A percentile compares a stretch with the other conserved stretches of the same genome.
Evolutionary conservation across 1,140 invertebrate genomes (phyloP).

Genomic region (Elymnias hypermnestra): DNA sequence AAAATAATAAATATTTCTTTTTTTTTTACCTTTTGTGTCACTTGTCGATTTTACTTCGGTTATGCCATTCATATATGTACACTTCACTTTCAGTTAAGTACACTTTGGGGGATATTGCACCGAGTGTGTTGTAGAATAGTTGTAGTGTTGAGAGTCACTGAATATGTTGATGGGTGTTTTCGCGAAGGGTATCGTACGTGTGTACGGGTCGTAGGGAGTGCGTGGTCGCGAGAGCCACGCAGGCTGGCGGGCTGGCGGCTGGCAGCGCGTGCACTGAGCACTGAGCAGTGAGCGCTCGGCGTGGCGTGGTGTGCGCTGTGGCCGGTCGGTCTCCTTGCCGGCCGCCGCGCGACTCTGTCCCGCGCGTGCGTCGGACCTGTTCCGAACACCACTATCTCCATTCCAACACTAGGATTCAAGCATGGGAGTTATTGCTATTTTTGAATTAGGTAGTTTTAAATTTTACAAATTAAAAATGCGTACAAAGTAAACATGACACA

Average conservation of each 20-base stretch:
- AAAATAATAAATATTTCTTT: too few relatives aligned
- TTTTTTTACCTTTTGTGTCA: conserved; percentile 62
- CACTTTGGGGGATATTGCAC: conserved; percentile 40
- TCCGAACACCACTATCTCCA: conserved; percentile 38
- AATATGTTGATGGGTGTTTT: neutral
- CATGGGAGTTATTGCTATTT: too few relatives aligned
- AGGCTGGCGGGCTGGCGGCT: conserved; percentile 38
- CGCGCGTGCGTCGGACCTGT: conserved; percentile 67
- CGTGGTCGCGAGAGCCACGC: conserved; percentile 36
- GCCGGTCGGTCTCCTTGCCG: conserved; percentile 39
- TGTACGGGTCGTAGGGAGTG: conserved; percentile 23
- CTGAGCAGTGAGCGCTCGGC: conserved; percentile 38
- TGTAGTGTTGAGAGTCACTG: neutral
- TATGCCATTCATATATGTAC: conserved; percentile 45
- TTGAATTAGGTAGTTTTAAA: too few relatives aligned
- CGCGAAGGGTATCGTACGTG: conserved; percentile 8
- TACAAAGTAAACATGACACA: too few relatives aligned
- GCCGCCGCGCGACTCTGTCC: conserved; percentile 58
- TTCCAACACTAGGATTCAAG: conserved; percentile 23
- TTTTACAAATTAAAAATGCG: too few relatives aligned
- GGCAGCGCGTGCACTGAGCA: conserved; percentile 66
- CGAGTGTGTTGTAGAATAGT: too few relatives aligned
- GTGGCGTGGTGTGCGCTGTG: conserved; percentile 30
- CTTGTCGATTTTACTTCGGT: conserved; percentile 39
- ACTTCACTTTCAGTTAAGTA: conserved; percentile 47